These are phyloP conservation scores for Pomatostomus ruficeps DNA, from an alignment of 2,113 vertebrate genomes.

Conservation along the genomic window DNA sequence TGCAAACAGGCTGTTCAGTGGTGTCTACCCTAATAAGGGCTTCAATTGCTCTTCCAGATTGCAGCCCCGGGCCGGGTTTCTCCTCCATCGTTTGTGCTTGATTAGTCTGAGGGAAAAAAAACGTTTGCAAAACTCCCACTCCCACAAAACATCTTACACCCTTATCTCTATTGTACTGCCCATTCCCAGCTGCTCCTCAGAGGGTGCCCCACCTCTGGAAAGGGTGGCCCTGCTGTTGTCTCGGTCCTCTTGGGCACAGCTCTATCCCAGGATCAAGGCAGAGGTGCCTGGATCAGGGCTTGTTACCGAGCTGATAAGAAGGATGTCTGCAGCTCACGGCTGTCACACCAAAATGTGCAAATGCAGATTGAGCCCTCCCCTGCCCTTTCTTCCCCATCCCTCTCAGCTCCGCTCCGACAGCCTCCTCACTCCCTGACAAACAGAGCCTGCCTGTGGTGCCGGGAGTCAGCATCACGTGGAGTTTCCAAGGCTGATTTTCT, in stretches of 20 bases:
- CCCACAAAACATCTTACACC: background rate
- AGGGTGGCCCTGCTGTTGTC: fast-evolving
- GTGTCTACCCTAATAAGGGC: conserved; percentile 60
- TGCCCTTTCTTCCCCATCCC: background rate
- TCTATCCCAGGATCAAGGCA: background rate
- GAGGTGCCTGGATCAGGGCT: background rate
- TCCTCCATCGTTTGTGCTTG: conserved; percentile 57
- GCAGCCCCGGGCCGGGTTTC: conserved; percentile 35
- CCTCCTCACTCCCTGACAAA: background rate
- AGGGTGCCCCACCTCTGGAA: background rate
- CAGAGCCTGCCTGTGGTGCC: background rate
- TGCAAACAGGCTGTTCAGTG: conserved; percentile 41
- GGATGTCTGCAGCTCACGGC: background rate
- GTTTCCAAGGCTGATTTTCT: background rate
- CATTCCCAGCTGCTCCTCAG: background rate
- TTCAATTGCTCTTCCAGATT: conserved; percentile 39
- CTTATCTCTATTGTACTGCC: background rate
- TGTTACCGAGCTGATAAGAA: background rate
- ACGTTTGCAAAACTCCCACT: background rate
- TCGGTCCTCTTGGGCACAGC: background rate
- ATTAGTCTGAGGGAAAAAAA: conserved; percentile 47
- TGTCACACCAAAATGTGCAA: background rate
- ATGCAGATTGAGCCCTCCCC: background rate
- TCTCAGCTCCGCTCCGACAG: fast-evolving
- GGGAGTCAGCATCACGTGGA: background rate